A percentile compares a stretch with the other conserved stretches of the same genome.
Evolutionary conservation across 2,888 invertebrate species (phyloP).

Genomic region (Meta bourneti): DNA sequence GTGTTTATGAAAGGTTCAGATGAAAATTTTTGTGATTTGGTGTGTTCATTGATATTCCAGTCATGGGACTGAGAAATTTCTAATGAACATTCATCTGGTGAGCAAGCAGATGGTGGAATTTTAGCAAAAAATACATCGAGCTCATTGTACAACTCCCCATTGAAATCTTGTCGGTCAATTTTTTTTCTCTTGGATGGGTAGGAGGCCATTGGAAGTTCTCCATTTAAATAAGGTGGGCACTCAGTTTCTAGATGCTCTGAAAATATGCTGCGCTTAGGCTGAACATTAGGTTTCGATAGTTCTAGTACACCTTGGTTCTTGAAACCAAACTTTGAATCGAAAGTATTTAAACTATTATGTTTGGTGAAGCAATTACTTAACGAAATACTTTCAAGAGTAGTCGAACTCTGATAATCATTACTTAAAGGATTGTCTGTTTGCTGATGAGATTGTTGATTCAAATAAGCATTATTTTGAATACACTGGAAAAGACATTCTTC

Average conservation of each 20-base stretch:
- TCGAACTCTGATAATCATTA: neutral
- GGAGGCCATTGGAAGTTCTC: too few relatives aligned
- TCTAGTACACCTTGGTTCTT: neutral
- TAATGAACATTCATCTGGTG: slow-evolving; percentile 5
- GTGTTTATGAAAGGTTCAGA: neutral
- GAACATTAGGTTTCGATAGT: neutral
- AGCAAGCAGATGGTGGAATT: neutral
- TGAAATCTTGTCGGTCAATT: slow-evolving; percentile 19
- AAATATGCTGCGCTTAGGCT: neutral
- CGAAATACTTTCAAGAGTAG: neutral
- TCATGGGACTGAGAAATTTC: neutral
- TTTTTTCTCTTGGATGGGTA: neutral
- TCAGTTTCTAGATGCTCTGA: neutral
- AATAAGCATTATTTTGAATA: neutral
- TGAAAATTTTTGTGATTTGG: neutral
- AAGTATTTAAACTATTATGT: neutral
- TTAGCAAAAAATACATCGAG: slow-evolving; percentile 53
- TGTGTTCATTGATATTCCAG: neutral
- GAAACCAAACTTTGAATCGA: neutral
- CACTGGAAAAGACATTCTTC: neutral
- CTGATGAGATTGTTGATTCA: neutral
- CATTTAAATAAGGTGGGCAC: neutral
- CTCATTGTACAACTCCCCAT: slow-evolving; percentile 46
- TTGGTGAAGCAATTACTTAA: neutral
- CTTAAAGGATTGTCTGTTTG: neutral